Evolutionary conservation across 2,797 vertebrate species (phyloP).

Genomic region (Saxicola maurus): DNA sequence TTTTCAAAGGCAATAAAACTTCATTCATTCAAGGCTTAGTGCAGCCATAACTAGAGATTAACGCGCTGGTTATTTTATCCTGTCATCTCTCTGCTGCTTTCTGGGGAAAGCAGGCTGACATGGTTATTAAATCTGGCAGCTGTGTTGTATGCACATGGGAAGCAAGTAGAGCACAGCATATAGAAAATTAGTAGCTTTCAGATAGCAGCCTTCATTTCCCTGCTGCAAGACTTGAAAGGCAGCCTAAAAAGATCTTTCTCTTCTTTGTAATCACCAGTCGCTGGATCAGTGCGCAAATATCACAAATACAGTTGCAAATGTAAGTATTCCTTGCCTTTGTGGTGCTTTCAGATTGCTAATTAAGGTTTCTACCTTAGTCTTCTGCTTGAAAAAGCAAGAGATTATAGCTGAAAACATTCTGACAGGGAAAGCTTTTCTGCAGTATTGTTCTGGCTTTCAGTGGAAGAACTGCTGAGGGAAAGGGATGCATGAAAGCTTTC

Average conservation of each 20-base stretch:
- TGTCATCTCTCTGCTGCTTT: constrained; percentile 49
- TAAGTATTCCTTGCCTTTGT: constrained; percentile 64
- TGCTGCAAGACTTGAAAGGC: constrained; percentile 39
- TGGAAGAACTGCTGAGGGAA: neutral
- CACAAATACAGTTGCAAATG: constrained; percentile 49
- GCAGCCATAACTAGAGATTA: constrained; percentile 44
- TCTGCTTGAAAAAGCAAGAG: neutral
- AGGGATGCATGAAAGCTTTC: neutral
- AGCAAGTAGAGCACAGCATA: constrained; percentile 51
- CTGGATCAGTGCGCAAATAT: constrained; percentile 33
- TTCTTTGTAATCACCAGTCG: constrained; percentile 5
- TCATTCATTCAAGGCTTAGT: constrained; percentile 8
- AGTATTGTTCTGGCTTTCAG: constrained; percentile 29
- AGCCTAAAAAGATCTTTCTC: constrained; percentile 25
- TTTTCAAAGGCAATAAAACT: neutral
- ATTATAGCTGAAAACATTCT: constrained; percentile 13
- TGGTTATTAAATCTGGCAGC: constrained; percentile 71
- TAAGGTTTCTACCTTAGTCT: neutral
- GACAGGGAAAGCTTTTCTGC: neutral
- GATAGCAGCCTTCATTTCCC: constrained; percentile 38
- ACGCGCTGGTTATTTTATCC: neutral
- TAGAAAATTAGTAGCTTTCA: constrained; percentile 59
- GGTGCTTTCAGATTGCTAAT: neutral
- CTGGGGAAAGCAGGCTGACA: constrained; percentile 56
- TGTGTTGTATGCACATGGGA: constrained; percentile 58